These are phyloP conservation scores for Hydrozoanthus tunicans DNA, from an alignment of 64 coral and sea anemone species.

Conservation along the genomic window DNA sequence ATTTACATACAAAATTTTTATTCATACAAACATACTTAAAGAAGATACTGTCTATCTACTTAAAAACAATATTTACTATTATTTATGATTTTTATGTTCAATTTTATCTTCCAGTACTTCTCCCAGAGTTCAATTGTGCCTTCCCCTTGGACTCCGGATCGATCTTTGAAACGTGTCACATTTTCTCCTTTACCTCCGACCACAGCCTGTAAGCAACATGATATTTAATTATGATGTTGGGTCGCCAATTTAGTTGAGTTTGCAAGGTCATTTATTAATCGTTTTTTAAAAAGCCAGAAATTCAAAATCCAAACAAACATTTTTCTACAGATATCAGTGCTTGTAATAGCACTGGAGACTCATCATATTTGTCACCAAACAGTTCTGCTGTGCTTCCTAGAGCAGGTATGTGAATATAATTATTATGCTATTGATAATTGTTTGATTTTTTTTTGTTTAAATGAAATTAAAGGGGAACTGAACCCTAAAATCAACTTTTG, in stretches of 20 bases:
- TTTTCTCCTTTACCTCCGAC: constrained; percentile 95
- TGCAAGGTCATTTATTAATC: no score
- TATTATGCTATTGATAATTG: background rate
- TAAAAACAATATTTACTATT: background rate
- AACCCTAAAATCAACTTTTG: no score
- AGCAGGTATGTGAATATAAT: background rate
- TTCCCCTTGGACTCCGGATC: constrained; percentile 97
- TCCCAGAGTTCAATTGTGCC: constrained; percentile 94
- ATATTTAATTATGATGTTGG: background rate
- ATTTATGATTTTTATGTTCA: background rate
- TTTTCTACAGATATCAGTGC: constrained; percentile 64
- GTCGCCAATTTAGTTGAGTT: no score
- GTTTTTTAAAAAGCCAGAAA: no score
- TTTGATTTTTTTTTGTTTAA: background rate
- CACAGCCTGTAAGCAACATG: constrained; percentile 83
- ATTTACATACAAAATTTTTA: background rate
- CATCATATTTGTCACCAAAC: constrained; percentile 69
- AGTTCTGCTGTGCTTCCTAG: constrained; percentile 43
- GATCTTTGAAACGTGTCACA: constrained; percentile 83
- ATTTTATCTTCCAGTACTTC: constrained; percentile 78
- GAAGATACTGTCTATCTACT: background rate
- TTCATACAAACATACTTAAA: background rate
- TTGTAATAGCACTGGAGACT: constrained; percentile 65
- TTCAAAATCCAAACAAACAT: background rate
- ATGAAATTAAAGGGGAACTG: no score